phyloP scores from a whole-genome alignment of 2,113 vertebrate species.

The Myotis lucifugus region DNA sequence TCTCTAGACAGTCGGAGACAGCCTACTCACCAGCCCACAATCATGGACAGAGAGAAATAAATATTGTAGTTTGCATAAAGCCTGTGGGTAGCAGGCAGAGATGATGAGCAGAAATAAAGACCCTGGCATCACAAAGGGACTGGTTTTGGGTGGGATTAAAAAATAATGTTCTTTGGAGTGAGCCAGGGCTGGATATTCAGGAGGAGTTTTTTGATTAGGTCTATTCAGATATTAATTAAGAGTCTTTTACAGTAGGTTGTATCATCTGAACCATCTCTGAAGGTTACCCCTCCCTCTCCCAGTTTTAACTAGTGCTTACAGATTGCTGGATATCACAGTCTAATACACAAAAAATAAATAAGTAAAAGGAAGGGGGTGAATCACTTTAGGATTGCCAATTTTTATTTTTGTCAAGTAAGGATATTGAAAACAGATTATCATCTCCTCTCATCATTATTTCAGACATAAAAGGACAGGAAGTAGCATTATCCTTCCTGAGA shows the following conservation, averaged over 20 bases:
- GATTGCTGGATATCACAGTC: background rate
- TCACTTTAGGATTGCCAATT: background rate
- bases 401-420: slow-evolving; percentile 4
- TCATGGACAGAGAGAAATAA: slow-evolving; percentile 46
- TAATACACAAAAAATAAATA: background rate
- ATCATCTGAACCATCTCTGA: background rate
- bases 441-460: background rate
- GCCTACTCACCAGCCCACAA: slow-evolving; percentile 26
- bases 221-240: background rate
- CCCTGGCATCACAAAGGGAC: background rate
- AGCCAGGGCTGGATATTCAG: background rate
- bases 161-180: background rate
- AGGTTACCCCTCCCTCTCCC: no score
- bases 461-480: background rate
- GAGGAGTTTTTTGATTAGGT: background rate
- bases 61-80: background rate
- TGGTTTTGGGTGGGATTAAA: background rate
- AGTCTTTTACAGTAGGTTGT: background rate
- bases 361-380: background rate
- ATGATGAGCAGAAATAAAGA: background rate
- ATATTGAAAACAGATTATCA: background rate
- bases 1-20: slow-evolving; percentile 55
- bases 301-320: background rate
- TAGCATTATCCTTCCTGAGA: background rate
- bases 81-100: background rate